Evolutionary conservation across 2,797 vertebrate species (phyloP).

Genomic region (Potorous gilbertii): DNA sequence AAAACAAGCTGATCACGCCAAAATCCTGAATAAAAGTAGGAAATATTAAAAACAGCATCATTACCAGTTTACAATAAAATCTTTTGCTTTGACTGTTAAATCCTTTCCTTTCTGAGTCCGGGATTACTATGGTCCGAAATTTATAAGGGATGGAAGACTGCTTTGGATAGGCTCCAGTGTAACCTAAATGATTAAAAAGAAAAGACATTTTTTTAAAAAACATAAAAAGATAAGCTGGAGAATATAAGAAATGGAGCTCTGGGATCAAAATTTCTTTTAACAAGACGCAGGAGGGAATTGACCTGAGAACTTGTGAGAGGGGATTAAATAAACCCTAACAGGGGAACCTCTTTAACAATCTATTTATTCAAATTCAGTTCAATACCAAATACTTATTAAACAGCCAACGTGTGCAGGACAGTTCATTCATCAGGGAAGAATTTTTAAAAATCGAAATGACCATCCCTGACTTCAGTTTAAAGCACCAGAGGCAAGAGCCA

Average conservation of each 20-base stretch:
- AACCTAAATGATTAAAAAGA: slow-evolving; percentile 70
- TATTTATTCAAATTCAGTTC: not conserved
- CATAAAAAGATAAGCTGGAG: slow-evolving; percentile 13
- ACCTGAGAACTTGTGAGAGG: not conserved
- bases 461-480: not conserved
- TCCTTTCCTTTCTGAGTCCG: slow-evolving; percentile 80
- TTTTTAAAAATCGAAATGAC: not conserved
- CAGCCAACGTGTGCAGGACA: not conserved
- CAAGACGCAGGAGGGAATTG: not conserved
- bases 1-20: not conserved
- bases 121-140: slow-evolving; percentile 67
- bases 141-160: slow-evolving; percentile 82
- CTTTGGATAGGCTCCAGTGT: slow-evolving; percentile 54
- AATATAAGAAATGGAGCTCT: slow-evolving; percentile 18
- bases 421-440: not conserved
- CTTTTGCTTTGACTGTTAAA: slow-evolving; percentile 86
- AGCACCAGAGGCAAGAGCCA: not conserved
- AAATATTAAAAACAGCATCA: slow-evolving; percentile 37
- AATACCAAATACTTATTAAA: not conserved
- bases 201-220: slow-evolving; percentile 28
- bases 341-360: not conserved
- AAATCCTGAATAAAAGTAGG: not conserved
- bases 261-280: slow-evolving; percentile 5
- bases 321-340: not conserved
- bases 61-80: slow-evolving; percentile 84